Evolutionary conservation across 2,797 vertebrate genomes (phyloP).

Genomic region (Spea hammondii): DNA sequence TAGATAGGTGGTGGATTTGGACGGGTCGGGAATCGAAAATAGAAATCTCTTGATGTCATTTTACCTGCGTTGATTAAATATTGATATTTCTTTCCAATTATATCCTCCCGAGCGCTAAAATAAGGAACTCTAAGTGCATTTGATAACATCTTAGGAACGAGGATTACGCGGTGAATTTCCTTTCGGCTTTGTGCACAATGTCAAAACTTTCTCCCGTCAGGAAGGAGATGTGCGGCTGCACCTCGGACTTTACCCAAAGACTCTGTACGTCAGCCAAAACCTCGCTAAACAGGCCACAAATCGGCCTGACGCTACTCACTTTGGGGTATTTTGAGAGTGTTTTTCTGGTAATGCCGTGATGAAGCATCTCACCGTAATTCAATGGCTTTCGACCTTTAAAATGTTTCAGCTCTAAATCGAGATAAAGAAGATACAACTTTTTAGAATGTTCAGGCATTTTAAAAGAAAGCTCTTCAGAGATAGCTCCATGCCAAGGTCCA

Average conservation of each 20-base stretch:
- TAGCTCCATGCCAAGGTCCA: too few species aligned
- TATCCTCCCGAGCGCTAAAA: conserved; percentile 16
- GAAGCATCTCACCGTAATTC: too few species aligned
- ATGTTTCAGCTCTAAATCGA: too few species aligned
- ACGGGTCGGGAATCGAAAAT: conserved; percentile 30
- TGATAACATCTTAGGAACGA: conserved; percentile 1
- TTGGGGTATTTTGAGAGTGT: too few species aligned
- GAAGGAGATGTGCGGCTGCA: neutral
- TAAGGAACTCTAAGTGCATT: neutral
- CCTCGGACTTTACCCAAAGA: neutral
- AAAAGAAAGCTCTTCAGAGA: too few species aligned
- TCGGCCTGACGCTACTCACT: too few species aligned
- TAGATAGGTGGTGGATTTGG: conserved; percentile 11
- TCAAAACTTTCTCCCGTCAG: neutral
- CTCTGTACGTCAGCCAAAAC: neutral
- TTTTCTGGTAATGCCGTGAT: too few species aligned
- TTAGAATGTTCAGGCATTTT: too few species aligned
- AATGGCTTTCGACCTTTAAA: too few species aligned
- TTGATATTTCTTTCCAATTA: conserved; percentile 36
- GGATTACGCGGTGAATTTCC: neutral
- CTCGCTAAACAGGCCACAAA: too few species aligned
- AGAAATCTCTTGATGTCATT: conserved; percentile 18
- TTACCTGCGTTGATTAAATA: conserved; percentile 34
- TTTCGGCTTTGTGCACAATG: conserved; percentile 10
- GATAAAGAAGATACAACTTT: too few species aligned